Evolutionary conservation across 2,888 invertebrate species (phyloP).

Genomic region (Siphlonurus alternatus): DNA sequence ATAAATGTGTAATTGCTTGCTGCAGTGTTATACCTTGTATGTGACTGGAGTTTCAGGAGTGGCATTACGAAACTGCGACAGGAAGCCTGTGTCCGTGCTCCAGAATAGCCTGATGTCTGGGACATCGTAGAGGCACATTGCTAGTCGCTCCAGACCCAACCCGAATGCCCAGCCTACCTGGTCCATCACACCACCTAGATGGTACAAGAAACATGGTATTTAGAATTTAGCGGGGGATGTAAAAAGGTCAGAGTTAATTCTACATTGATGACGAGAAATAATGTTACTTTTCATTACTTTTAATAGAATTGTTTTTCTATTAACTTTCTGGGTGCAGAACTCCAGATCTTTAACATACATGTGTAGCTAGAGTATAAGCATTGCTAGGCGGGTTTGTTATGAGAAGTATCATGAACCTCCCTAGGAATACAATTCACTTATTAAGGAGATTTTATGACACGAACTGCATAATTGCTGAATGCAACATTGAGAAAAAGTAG

Average conservation of each 20-base stretch:
- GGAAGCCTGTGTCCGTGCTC: slow-evolving; percentile 83
- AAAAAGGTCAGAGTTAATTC: neutral
- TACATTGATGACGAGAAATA: neutral
- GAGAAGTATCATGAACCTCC: too few species aligned
- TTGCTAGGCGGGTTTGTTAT: too few species aligned
- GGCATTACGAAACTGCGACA: slow-evolving; percentile 55
- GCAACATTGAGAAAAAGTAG: too few species aligned
- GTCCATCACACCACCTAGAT: slow-evolving; percentile 35
- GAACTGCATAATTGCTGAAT: too few species aligned
- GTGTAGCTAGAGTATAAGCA: too few species aligned
- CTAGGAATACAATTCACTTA: too few species aligned
- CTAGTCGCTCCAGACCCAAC: slow-evolving; percentile 83
- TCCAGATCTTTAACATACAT: too few species aligned
- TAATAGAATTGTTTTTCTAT: neutral
- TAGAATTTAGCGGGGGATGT: neutral
- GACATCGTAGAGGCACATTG: slow-evolving; percentile 89
- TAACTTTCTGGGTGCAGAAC: too few species aligned
- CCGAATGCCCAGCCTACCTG: slow-evolving; percentile 97
- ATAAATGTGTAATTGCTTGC: too few species aligned
- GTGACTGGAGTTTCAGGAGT: slow-evolving; percentile 26
- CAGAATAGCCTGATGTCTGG: slow-evolving; percentile 96
- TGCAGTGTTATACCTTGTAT: slow-evolving; percentile 59
- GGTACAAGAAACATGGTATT: slow-evolving; percentile 5
- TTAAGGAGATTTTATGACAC: too few species aligned
- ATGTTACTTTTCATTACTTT: neutral